Conservation (phyloP, 2,113 vertebrate genomes). For the Orycteropus afer region DNA sequence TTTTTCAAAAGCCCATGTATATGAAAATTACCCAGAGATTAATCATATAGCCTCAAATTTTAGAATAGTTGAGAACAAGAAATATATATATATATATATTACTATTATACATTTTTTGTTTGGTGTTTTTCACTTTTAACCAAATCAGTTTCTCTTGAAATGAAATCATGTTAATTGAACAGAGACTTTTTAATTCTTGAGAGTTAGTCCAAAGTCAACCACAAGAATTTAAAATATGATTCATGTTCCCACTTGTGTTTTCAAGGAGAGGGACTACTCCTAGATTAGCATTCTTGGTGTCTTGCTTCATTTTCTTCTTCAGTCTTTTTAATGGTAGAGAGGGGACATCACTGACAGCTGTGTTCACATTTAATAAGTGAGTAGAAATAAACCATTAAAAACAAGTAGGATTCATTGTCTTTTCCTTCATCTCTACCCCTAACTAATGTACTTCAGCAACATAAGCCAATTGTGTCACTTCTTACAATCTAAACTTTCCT, state of each 20-base stretch:
- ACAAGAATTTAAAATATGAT: background rate
- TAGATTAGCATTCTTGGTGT: background rate
- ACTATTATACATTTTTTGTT: background rate
- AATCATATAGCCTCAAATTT: background rate
- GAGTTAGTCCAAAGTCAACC: background rate
- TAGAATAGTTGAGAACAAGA: background rate
- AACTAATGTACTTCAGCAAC: background rate
- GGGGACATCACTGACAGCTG: background rate
- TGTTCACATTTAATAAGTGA: background rate
- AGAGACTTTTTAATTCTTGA: background rate
- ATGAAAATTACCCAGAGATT: background rate
- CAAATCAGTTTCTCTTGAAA: background rate
- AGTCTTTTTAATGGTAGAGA: background rate
- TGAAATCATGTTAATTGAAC: background rate
- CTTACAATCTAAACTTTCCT: background rate
- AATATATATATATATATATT: background rate
- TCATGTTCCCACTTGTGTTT: background rate
- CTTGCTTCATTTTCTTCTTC: background rate
- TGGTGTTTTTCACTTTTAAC: background rate
- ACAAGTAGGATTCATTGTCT: background rate
- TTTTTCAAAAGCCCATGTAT: background rate
- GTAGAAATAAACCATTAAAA: background rate
- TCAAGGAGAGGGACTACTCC: background rate
- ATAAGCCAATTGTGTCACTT: background rate
- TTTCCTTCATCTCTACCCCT: background rate